Evolutionary conservation across 2,797 vertebrate genomes (phyloP), one percentile per base, ranked within the genome.

Genomic region (Microctenopoma stevenorrisi): DNA sequence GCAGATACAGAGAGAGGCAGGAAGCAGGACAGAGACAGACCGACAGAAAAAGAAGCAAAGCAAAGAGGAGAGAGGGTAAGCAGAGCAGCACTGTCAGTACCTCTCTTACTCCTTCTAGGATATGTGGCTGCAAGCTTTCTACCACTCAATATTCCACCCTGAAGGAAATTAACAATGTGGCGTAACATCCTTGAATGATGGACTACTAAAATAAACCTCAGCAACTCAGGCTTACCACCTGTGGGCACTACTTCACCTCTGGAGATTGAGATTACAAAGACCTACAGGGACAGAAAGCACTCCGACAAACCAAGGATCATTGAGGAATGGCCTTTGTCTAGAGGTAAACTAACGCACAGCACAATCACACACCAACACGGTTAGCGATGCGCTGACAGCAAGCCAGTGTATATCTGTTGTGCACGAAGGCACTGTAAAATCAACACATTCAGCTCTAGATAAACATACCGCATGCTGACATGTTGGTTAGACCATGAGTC

Each of bases 281-380:
- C 51, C 35, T 11, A 26, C 64, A 54, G 15, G 43, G 47, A 78
- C 44, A 26, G 58, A 47, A 9, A 37, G 59, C 49, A 15, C 40
- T 56, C 44, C 0, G 26, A 42, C 63, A 57, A 38, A 68, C 5
- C 16, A 1, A n/a, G 71, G 54, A 76, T 60, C 54, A 9, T 18
- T 12, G 78, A 77, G 56, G 76, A 85, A 61, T 4, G 22, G 49
- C 75, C 74, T 64, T 37, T 46, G 5, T 64, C 58, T 55, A 2
- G 37, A 88, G 86, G 88, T 90, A 90, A 87, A 82, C 22, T 22
- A 54, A 72, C 25, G 33, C 73, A 54, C 25, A 1, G 30, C 52
- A 60, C 38, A 35, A 1, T 2, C 38, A 25, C 9, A 16, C 4
- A 51, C 48, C 8, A 25, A 28, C 42, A 37, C 4, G 2, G 62